These are phyloP conservation scores for Prionace glauca DNA, from an alignment of 2,797 vertebrate genomes.

Conservation along the genomic window DNA sequence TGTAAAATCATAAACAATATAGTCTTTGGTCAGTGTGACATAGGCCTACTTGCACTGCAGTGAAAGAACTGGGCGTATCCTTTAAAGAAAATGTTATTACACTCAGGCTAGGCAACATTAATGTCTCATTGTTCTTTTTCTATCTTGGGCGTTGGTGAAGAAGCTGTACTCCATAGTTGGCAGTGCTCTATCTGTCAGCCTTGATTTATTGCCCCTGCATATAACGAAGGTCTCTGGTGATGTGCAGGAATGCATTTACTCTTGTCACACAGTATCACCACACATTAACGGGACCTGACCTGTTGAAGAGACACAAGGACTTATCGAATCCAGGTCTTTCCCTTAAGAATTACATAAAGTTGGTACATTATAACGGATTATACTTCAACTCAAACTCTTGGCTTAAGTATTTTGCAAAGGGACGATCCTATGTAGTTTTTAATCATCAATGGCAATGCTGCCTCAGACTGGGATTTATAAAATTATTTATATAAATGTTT, in stretches of 20 bases:
- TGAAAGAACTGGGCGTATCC: not conserved
- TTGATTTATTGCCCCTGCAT: slow-evolving; percentile 2
- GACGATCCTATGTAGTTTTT: not conserved
- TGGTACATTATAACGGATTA: not conserved
- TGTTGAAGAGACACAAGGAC: slow-evolving; percentile 8
- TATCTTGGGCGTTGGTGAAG: slow-evolving; percentile 7
- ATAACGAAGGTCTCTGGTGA: not conserved
- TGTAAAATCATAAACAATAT: not conserved
- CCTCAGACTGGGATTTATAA: not conserved
- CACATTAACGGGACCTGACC: not conserved
- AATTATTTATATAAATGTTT: not conserved
- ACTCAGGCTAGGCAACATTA: not conserved
- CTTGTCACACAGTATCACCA: not conserved
- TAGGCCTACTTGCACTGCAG: not conserved
- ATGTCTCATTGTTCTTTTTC: slow-evolving; percentile 12
- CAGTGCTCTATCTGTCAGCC: slow-evolving; percentile 1
- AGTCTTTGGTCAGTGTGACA: not conserved
- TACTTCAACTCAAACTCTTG: not conserved
- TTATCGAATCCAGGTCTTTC: not conserved
- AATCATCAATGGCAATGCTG: not conserved
- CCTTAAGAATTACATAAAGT: not conserved
- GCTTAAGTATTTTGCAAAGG: not conserved
- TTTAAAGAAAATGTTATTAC: slow-evolving; percentile 1
- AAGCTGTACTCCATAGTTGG: not conserved
- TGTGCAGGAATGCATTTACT: slow-evolving; percentile 31